Percentiles rank a stretch among this genome's conserved stretches.
These are phyloP conservation scores for Drusus annulatus DNA, from an alignment of 1,140 invertebrate species.

Conservation along the genomic window DNA sequence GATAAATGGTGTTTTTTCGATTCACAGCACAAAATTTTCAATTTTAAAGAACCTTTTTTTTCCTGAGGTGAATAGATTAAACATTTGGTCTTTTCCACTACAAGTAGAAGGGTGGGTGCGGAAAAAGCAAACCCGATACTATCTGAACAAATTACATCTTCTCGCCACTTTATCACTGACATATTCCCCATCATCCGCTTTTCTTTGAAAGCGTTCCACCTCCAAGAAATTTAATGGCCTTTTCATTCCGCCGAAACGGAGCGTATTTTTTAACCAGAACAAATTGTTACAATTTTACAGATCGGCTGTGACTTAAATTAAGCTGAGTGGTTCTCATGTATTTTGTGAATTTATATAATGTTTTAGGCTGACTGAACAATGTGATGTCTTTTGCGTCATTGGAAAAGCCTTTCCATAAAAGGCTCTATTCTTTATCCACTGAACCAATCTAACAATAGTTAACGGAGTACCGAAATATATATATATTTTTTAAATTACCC, in stretches of 20 bases:
- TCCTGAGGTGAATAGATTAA: neutral
- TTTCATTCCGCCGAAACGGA: neutral
- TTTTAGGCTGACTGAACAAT: no score
- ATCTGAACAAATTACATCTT: conserved; percentile 46
- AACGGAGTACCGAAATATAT: no score
- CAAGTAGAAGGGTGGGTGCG: conserved; percentile 12
- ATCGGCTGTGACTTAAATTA: neutral
- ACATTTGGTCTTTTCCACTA: conserved; percentile 15
- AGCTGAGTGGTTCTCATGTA: no score
- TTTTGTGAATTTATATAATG: no score
- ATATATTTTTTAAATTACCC: no score
- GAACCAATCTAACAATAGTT: no score
- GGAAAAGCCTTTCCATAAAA: no score
- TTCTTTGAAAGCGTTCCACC: conserved; percentile 24
- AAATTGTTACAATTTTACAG: conserved; percentile 2
- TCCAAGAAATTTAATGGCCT: neutral
- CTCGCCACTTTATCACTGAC: conserved; percentile 47
- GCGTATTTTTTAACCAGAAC: conserved; percentile 1
- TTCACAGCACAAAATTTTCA: no score
- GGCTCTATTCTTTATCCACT: no score
- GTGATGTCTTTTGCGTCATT: no score
- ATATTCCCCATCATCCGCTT: conserved; percentile 37
- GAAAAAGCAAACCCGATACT: conserved; percentile 42
- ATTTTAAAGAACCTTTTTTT: no score
- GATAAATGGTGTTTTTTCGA: no score